phyloP scores from a whole-genome alignment of 2,797 vertebrate genomes.

The Betta splendens region DNA sequence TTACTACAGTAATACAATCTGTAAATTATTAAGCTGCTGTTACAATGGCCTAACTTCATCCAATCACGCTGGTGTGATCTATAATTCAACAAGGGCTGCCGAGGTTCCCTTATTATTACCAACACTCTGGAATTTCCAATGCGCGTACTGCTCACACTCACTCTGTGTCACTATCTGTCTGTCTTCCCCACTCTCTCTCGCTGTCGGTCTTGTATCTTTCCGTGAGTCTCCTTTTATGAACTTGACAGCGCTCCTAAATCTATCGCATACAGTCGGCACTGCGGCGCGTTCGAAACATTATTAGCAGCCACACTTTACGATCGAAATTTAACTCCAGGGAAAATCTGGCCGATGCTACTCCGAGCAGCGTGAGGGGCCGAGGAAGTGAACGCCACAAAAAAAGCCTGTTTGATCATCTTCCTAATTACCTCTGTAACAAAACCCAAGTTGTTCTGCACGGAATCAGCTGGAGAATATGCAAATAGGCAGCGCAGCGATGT shows the following conservation, averaged over 20 bases:
- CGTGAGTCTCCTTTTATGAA: constrained; percentile 47
- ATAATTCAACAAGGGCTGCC: constrained; percentile 80
- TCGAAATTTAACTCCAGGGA: constrained; percentile 50
- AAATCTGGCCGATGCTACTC: constrained; percentile 51
- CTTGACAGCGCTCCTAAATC: constrained; percentile 46
- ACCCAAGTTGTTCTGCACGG: constrained; percentile 74
- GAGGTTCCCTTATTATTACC: constrained; percentile 79
- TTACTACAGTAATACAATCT: constrained; percentile 77
- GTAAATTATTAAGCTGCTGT: constrained; percentile 81
- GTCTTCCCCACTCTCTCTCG: constrained; percentile 37
- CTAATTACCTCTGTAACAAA: constrained; percentile 79
- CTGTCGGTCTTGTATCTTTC: constrained; percentile 50
- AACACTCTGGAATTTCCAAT: constrained; percentile 74
- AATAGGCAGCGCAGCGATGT: constrained; percentile 58
- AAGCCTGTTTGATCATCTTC: constrained; percentile 74
- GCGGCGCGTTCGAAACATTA: constrained; percentile 50
- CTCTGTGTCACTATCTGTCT: constrained; percentile 62
- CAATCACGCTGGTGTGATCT: constrained; percentile 78
- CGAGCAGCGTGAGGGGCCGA: constrained; percentile 45
- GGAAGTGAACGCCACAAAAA: constrained; percentile 54
- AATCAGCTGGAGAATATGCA: constrained; percentile 73
- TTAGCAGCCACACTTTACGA: constrained; percentile 49
- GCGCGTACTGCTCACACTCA: constrained; percentile 52
- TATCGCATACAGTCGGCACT: constrained; percentile 45
- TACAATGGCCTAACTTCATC: constrained; percentile 81